These are phyloP conservation scores for Mylabris sibirica DNA, from an alignment of 2,888 invertebrate genomes.

Conservation along the genomic window DNA sequence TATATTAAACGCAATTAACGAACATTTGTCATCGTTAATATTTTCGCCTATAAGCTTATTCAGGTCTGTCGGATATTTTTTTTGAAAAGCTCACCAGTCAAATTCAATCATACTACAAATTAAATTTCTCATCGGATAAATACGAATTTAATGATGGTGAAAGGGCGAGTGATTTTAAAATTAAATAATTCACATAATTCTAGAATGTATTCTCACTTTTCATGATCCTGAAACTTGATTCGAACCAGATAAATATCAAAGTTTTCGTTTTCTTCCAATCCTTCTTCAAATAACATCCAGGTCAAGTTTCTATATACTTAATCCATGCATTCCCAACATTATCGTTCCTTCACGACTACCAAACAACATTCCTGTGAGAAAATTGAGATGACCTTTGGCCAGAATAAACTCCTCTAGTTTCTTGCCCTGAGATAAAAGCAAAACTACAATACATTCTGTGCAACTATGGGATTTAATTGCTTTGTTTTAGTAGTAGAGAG, in stretches of 20 bases:
- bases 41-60: neutral
- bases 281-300: neutral
- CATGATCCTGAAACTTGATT: neutral
- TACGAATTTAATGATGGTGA: neutral
- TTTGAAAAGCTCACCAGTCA: neutral
- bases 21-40: conserved; percentile 8
- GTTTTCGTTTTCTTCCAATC: neutral
- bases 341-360: conserved; percentile 40
- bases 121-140: neutral
- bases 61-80: neutral
- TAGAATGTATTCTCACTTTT: too few species aligned
- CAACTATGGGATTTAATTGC: conserved; percentile 40
- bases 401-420: conserved; percentile 17
- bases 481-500: conserved; percentile 25
- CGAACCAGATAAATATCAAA: conserved; percentile 39
- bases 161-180: neutral
- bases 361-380: conserved; percentile 26
- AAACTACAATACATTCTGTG: conserved; percentile 28
- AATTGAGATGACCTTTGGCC: neutral
- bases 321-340: conserved; percentile 40
- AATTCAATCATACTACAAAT: conserved; percentile 1
- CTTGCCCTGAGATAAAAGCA: conserved; percentile 32
- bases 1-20: conserved; percentile 7
- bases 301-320: conserved; percentile 31
- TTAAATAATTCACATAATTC: too few species aligned